These are phyloP conservation scores for Thecophora atra DNA, from an alignment of 2,888 invertebrate species.

Conservation along the genomic window DNA sequence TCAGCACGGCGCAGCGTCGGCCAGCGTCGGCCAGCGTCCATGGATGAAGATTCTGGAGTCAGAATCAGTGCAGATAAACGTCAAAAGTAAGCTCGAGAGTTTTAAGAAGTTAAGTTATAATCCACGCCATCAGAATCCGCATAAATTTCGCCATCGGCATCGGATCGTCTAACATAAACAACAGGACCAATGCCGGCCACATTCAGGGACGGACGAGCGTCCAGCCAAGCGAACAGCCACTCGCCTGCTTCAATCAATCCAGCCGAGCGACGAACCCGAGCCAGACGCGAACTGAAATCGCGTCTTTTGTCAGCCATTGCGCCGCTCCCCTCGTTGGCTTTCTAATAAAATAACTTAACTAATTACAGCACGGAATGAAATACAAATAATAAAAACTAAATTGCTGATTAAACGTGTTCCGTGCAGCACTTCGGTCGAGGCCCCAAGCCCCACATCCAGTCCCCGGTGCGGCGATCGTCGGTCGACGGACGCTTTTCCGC, in stretches of 20 bases:
- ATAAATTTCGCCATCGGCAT: neutral
- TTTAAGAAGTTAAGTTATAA: neutral
- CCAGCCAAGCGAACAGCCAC: neutral
- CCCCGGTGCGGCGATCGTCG: no score
- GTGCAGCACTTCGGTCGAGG: neutral
- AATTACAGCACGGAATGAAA: conserved; percentile 10
- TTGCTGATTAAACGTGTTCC: conserved; percentile 16
- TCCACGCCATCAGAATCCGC: neutral
- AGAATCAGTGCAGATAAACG: no score
- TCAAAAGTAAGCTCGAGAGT: no score
- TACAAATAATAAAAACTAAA: conserved; percentile 12
- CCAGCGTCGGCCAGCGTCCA: no score
- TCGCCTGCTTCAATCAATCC: neutral
- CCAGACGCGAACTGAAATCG: conserved; percentile 24
- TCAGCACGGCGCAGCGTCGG: no score
- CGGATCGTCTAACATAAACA: neutral
- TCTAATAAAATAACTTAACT: conserved; percentile 16
- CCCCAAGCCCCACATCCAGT: neutral
- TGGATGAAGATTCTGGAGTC: no score
- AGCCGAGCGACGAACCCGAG: neutral
- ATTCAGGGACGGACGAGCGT: neutral
- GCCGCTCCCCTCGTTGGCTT: neutral
- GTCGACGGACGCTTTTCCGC: neutral
- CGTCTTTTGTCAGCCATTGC: no score
- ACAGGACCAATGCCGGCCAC: neutral